Evolutionary conservation across 2,113 vertebrate species (phyloP), one percentile per base, ranked within the genome.

Genomic region (Neogale vison): DNA sequence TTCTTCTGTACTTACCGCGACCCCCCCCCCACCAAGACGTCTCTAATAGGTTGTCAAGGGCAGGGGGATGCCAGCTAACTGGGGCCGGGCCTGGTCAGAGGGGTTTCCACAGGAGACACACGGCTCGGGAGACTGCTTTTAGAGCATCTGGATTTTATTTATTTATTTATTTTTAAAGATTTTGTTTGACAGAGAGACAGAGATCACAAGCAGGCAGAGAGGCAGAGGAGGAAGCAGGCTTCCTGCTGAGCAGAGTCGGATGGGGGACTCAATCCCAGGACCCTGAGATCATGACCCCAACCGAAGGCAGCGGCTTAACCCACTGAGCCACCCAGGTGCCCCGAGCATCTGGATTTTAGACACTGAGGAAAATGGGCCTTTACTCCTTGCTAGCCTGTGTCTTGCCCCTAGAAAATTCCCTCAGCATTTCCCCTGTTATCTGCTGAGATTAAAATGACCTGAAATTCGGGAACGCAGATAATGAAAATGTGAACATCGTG

Each of bases 381-480:
- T 67, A n/a, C 17, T 92, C 45, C 55, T 42, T 29, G 63, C 63
- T 55, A 84, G n/a, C 59, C 67, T 82, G 42, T 86, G 42, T 82
- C 80, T 45, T 50, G 20, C 52, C 21, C 13, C 50, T 80, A 81
- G 47, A 61, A 84, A 86, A 47, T 39, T 87, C n/a, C 11, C 26
- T 7, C 3, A 57, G n/a, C 18, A 65, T 72, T 88, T 92, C 90
- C 31, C 63, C 63, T 88, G 79, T 80, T 72, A 86, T 42, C 92
- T 86, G 63, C n/a, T 92, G 36, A 52, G 85, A 86, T 92, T 69
- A 57, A 86, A 92, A 96, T 81, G 47, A 76, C 17, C 31, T 79
- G 91, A 85, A 47, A 67, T 79, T 61, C 69, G 55, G n/a, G 15
- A 50, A 55, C 39, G 4, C 72, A 34, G 52, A 72, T 92, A 80